Conservation (phyloP, 2,888 invertebrate species). For the Neoaliturus tenellus region DNA sequence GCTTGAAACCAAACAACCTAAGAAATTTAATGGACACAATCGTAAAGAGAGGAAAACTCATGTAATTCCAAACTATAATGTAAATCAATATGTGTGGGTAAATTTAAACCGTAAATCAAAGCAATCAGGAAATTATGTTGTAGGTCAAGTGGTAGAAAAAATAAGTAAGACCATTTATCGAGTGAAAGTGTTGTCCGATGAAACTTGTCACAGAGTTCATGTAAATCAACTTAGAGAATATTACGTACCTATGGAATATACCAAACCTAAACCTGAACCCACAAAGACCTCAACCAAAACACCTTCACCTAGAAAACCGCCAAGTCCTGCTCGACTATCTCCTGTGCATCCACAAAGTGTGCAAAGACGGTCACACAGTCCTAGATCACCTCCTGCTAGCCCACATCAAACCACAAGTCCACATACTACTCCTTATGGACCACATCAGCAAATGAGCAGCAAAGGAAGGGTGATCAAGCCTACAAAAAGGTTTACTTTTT, state of each 20-base stretch:
- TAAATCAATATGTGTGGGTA: not conserved
- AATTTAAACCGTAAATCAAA: not conserved
- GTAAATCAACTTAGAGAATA: slow-evolving; percentile 30
- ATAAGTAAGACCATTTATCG: too few relatives aligned
- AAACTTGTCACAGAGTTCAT: slow-evolving; percentile 15
- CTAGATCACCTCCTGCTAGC: not conserved
- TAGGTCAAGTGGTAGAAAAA: not conserved
- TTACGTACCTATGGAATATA: not conserved
- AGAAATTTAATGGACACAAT: not conserved
- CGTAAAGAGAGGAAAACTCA: not conserved
- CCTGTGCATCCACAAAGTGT: not conserved
- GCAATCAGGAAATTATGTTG: not conserved
- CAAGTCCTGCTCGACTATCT: not conserved
- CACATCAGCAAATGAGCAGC: not conserved
- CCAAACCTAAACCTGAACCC: not conserved
- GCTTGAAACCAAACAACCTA: not conserved
- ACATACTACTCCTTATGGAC: not conserved
- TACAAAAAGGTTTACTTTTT: slow-evolving; percentile 9
- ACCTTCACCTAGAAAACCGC: not conserved
- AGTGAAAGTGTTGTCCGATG: not conserved
- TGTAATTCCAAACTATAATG: not conserved
- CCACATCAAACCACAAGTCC: not conserved
- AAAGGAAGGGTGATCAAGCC: slow-evolving; percentile 6
- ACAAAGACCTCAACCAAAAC: not conserved
- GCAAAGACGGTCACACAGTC: not conserved